Evolutionary conservation across 2,797 vertebrate species (phyloP).

Genomic region (Delichon dasypus): DNA sequence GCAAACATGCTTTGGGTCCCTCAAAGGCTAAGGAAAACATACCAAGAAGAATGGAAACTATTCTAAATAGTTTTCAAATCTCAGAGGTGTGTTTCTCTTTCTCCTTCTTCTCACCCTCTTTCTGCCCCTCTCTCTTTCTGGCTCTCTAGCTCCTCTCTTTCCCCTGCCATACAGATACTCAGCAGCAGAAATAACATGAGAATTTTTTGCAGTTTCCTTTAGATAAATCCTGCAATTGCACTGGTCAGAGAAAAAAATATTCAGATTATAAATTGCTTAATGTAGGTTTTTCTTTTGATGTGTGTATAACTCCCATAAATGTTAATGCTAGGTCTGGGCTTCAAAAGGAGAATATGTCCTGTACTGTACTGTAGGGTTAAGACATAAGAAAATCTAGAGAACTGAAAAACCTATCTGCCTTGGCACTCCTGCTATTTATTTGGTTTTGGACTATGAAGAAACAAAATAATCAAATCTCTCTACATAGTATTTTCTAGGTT

Average conservation of each 20-base stretch:
- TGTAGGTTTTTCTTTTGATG: constrained; percentile 46
- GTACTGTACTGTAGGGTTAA: background rate
- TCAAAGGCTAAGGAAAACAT: constrained; percentile 19
- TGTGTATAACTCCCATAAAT: constrained; percentile 15
- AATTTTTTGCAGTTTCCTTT: constrained; percentile 5
- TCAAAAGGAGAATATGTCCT: constrained; percentile 23
- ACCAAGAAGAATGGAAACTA: constrained; percentile 19
- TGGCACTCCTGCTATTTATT: background rate
- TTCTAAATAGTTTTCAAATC: constrained; percentile 8
- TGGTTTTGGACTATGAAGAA: background rate
- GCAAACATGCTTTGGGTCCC: background rate
- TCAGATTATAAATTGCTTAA: constrained; percentile 44
- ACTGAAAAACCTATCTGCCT: background rate
- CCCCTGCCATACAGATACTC: background rate
- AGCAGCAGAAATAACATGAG: background rate
- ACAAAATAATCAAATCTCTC: background rate
- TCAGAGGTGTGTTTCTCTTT: background rate
- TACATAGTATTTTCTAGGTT: background rate
- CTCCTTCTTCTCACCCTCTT: rapidly evolving
- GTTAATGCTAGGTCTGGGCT: constrained; percentile 37
- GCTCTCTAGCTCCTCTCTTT: background rate
- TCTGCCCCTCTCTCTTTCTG: background rate
- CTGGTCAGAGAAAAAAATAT: constrained; percentile 8
- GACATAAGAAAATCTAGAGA: constrained; percentile 6
- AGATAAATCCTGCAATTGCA: background rate